Conservation (phyloP, 2,113 vertebrate genomes). For the Meles meles region DNA sequence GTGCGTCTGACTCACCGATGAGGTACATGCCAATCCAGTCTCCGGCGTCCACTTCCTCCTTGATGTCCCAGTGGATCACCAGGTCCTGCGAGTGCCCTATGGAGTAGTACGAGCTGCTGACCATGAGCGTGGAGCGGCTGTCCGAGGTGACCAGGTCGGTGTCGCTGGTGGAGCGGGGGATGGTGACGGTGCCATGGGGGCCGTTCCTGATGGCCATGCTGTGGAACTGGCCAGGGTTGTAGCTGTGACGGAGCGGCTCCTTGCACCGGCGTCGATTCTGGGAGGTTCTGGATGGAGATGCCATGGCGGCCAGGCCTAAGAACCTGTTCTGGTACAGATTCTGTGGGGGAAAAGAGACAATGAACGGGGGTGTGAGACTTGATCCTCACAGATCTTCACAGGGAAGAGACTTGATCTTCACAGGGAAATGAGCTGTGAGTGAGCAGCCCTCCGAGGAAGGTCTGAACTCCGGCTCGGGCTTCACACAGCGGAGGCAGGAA, state of each 20-base stretch:
- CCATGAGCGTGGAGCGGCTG: constrained; percentile 93
- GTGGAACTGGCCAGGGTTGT: constrained; percentile 88
- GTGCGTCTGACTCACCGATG: constrained; percentile 86
- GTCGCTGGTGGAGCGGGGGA: constrained; percentile 95
- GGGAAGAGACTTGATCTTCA: not conserved
- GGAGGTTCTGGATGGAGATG: constrained; percentile 92
- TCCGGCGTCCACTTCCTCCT: constrained; percentile 96
- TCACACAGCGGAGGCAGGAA: not conserved
- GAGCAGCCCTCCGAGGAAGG: not conserved
- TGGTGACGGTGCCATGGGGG: constrained; percentile 81
- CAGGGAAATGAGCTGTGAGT: not conserved
- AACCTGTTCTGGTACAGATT: constrained; percentile 99
- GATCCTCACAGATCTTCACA: not conserved
- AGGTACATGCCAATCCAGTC: constrained; percentile 99
- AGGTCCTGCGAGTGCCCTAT: constrained; percentile 93
- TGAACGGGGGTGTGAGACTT: not conserved
- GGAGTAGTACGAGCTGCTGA: constrained; percentile 93
- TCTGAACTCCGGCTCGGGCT: not conserved
- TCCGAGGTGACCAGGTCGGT: constrained; percentile 94
- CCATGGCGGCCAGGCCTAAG: constrained; percentile 96
- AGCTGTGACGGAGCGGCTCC: constrained; percentile 91
- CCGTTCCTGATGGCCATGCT: constrained; percentile 86
- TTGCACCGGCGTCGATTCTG: constrained; percentile 93
- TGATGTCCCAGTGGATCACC: constrained; percentile 97
- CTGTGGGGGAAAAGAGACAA: constrained; percentile 78